Evolutionary conservation across 2,113 vertebrate genomes (phyloP), one percentile per base, ranked within the genome.

Genomic region (Loxodonta africana): DNA sequence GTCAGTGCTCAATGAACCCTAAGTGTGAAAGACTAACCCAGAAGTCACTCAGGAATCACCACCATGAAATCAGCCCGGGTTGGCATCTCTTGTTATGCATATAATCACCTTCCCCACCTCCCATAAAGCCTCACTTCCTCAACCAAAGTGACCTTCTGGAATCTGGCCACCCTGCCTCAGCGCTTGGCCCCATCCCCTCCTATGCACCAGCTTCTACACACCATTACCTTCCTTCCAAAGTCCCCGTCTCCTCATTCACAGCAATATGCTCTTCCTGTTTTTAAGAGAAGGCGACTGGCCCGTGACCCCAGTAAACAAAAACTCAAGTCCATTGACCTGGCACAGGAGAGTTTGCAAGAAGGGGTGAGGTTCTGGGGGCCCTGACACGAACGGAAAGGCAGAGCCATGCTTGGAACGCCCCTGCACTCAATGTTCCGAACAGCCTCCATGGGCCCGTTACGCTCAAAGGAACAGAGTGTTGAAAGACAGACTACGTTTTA

Each of bases 21-120:
- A 97, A 95, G 88, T 98, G 98, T 98, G 98, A 98, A 98, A 98
- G 95, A 97, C 88, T 82, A 95, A 97, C 97, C 98, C 95, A 62
- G 26, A 86, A 96, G 96, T 95, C 98, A 96, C 91, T 97, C 97
- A 98, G 98, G 69, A 95, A 74, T 91, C 6, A 0, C 33, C 81
- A 83, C 71, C 25, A 0, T 96, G 91, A 98, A 94, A 97, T 51
- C 33, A 0, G 85, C 37, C 63, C 10, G 7, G 77, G 67, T 83
- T 97, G 96, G 97, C 97, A 97, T 85, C 30, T 30, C 74, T 87
- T 1, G 1, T 33, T 93, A 96, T 21, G 3, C 87, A 78, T 21
- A 71, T 0, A 26, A 77, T 93, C 95, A 80, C 89, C 90, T 71
- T 74, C 96, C 85, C 63, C 74, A 83, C 65, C 97, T 93, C 94